Percentiles rank a stretch among this genome's conserved stretches.
Conservation (phyloP, 2,113 vertebrate species). For the Pelecanoides urinatrix region DNA sequence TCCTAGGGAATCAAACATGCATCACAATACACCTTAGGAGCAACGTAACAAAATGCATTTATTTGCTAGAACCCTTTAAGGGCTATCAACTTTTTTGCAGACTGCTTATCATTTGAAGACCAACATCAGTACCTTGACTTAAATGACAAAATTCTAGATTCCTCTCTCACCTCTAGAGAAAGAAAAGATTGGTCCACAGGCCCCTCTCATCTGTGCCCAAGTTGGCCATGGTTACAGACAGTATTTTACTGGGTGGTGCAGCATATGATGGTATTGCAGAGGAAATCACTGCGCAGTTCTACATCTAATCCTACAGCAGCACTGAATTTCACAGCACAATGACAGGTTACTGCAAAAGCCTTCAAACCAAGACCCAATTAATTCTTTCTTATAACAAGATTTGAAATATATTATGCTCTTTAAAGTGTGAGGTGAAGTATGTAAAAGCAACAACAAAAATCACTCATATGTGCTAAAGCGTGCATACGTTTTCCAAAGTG, state of each 20-base stretch:
- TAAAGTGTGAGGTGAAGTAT: background rate
- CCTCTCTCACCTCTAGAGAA: background rate
- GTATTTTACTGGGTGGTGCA: background rate
- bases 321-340: background rate
- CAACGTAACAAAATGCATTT: accelerated
- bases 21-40: background rate
- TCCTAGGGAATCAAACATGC: background rate
- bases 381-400: background rate
- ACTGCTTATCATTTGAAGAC: background rate
- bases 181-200: background rate
- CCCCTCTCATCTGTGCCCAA: background rate
- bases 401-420: background rate
- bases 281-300: background rate
- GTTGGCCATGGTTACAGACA: background rate
- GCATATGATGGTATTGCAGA: background rate
- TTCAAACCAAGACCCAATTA: background rate
- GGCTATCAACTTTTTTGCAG: background rate
- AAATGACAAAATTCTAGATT: background rate
- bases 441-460: background rate
- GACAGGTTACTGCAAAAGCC: background rate
- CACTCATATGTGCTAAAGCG: accelerated
- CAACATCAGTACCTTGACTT: background rate
- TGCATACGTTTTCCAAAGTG: background rate
- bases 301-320: background rate
- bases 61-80: background rate